phyloP scores from a whole-genome alignment of 1,140 invertebrate species.

The Rhagoletis zephyria region DNA sequence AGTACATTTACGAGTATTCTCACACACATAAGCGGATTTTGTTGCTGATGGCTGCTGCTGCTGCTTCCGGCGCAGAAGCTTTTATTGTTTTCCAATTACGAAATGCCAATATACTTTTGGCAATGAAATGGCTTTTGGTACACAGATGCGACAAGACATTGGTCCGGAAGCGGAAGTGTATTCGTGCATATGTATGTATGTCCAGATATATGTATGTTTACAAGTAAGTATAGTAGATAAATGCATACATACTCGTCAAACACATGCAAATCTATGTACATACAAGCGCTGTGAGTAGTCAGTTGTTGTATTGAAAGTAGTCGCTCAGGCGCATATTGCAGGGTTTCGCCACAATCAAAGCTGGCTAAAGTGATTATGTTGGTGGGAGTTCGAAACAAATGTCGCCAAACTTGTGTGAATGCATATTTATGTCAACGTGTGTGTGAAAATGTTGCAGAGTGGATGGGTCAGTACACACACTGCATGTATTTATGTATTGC shows the following conservation, averaged over 20 bases:
- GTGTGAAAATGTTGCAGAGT: too few species aligned
- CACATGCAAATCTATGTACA: neutral
- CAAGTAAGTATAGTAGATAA: neutral
- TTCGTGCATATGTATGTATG: neutral
- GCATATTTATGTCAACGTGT: too few species aligned
- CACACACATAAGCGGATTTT: neutral
- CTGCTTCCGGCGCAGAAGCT: neutral
- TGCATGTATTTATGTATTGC: too few species aligned
- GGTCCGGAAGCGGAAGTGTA: neutral
- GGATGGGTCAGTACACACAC: too few species aligned
- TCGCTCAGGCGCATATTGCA: neutral
- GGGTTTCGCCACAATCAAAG: too few species aligned
- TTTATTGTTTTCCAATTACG: constrained; percentile 42
- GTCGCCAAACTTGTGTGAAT: too few species aligned
- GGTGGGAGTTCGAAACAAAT: neutral
- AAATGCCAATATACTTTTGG: constrained; percentile 23
- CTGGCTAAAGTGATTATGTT: too few species aligned
- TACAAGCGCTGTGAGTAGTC: neutral
- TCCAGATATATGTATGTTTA: too few species aligned
- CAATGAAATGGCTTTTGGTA: constrained; percentile 27
- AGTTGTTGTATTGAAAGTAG: neutral
- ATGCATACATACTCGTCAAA: neutral
- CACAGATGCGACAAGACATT: neutral
- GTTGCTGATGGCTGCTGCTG: too few species aligned
- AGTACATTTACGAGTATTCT: neutral